Base-by-base conservation (phyloP, 2,797 vertebrate species). In the Hydrocynus forskahlii region DNA sequence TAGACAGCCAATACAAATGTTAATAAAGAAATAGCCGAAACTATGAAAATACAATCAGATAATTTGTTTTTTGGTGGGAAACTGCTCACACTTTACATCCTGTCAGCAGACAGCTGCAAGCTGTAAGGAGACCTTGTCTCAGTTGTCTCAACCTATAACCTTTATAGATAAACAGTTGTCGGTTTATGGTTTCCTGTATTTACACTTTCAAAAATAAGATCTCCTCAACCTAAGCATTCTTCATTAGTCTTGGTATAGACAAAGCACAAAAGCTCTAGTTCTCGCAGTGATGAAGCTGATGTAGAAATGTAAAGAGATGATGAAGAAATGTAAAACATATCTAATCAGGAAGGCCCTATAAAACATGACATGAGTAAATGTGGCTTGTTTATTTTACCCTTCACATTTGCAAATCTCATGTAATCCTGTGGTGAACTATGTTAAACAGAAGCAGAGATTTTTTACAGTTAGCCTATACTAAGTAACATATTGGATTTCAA, bases 1-100 rank as follows among this genome's bases (percentile, higher is more conserved):
- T 35, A 25, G 43, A 48, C 52, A 73, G 52, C 5, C 71, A 57
- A 55, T 57, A 25, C 13, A 73, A 73, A 73, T 40, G 17, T 68
- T 68, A 68, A 68, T 48, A 40, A 13, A 54, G n/a, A 35, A 29
- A 57, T 5, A 38, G 1, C 25, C 38, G 25, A 55, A 40, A 55
- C 23, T 25, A 29, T 29, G 23, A 29, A 25, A 23, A 13, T 16
- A 29, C 59, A 6, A 48, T 50, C 35, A 35, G 35, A 35, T 35
- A 35, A 35, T 69, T 69, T 29, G 64, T 43, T n/a, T 69, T 14
- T 69, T 12, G 2, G 23, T 14, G 67, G n/a, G 5, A 67, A 62
- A 23, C 10, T 5, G 40, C 19, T 68, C 64, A 38, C 35, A 13
- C 2, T 21, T 45, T n/a, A 21, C 66, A 12, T 4, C 66, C 40